phyloP scores from a whole-genome alignment of 2,888 invertebrate genomes.

The Synergus gifuensis region DNA sequence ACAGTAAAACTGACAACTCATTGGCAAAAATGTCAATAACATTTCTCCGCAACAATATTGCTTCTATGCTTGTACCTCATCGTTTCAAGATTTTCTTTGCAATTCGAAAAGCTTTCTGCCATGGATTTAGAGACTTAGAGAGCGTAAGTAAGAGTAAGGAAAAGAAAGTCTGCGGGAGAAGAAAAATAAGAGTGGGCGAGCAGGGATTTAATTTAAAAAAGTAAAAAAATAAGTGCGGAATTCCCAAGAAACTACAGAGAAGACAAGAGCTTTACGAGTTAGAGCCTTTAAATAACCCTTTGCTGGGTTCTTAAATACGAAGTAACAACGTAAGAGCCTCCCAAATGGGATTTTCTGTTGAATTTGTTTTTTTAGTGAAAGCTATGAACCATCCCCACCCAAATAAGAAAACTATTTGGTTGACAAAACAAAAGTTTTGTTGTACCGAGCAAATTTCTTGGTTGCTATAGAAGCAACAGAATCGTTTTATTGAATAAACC shows the following conservation, averaged over 20 bases:
- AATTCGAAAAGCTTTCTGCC: too few relatives aligned
- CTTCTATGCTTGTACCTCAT: too few relatives aligned
- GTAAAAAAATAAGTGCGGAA: conserved; percentile 48
- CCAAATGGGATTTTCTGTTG: not conserved
- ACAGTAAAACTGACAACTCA: conserved; percentile 19
- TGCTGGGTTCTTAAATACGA: conserved; percentile 46
- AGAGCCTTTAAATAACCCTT: conserved; percentile 56
- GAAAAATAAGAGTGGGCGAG: conserved; percentile 6
- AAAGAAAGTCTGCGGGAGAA: not conserved
- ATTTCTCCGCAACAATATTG: not conserved
- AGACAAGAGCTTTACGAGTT: conserved; percentile 52
- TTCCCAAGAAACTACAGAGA: conserved; percentile 19
- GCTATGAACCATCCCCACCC: not conserved
- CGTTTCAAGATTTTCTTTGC: too few relatives aligned
- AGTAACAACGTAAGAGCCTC: conserved; percentile 46
- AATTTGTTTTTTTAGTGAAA: not conserved
- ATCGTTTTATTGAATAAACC: too few relatives aligned
- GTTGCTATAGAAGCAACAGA: too few relatives aligned
- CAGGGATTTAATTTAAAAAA: conserved; percentile 60
- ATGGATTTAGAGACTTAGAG: too few relatives aligned
- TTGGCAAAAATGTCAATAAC: conserved; percentile 24
- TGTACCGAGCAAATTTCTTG: too few relatives aligned
- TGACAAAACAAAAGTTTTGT: too few relatives aligned
- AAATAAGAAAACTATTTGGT: too few relatives aligned
- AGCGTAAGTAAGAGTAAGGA: not conserved